Conservation (phyloP, 2,888 invertebrate genomes). For the Drosophila incognita region DNA sequence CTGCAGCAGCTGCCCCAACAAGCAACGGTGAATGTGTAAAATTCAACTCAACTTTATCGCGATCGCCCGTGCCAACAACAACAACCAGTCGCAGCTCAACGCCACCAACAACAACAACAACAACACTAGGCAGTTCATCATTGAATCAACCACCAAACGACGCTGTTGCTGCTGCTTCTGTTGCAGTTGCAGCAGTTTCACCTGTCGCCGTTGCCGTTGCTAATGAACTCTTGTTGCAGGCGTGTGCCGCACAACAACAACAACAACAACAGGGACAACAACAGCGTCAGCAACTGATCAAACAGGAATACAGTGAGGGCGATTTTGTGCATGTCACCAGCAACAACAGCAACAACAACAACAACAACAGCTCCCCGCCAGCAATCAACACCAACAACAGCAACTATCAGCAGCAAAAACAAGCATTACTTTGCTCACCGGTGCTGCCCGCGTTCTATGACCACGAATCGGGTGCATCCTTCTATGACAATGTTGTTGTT, state of each 20-base stretch:
- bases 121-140: conserved; percentile 58
- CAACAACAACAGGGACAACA: conserved; percentile 56
- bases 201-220: conserved; percentile 80
- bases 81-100: conserved; percentile 43
- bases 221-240: conserved; percentile 83
- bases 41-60: conserved; percentile 65
- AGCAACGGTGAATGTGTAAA: conserved; percentile 73
- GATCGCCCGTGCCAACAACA: conserved; percentile 77
- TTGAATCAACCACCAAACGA: conserved; percentile 65
- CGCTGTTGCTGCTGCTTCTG: conserved; percentile 51
- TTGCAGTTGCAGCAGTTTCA: conserved; percentile 73
- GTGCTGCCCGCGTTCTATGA: conserved; percentile 75
- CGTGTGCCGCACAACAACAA: conserved; percentile 79
- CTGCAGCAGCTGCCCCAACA: conserved; percentile 52
- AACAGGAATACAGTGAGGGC: conserved; percentile 70
- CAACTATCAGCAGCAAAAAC: conserved; percentile 42
- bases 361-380: conserved; percentile 51
- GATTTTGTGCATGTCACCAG: conserved; percentile 53
- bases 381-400: conserved; percentile 38
- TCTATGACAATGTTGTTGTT: conserved; percentile 72
- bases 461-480: conserved; percentile 60
- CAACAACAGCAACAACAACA: conserved; percentile 49
- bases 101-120: conserved; percentile 42
- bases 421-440: conserved; percentile 58
- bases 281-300: conserved; percentile 59